Percentiles rank a stretch among this genome's conserved stretches.
phyloP scores from a whole-genome alignment of 2,797 vertebrate genomes.

The Benthosema pterotum region DNA sequence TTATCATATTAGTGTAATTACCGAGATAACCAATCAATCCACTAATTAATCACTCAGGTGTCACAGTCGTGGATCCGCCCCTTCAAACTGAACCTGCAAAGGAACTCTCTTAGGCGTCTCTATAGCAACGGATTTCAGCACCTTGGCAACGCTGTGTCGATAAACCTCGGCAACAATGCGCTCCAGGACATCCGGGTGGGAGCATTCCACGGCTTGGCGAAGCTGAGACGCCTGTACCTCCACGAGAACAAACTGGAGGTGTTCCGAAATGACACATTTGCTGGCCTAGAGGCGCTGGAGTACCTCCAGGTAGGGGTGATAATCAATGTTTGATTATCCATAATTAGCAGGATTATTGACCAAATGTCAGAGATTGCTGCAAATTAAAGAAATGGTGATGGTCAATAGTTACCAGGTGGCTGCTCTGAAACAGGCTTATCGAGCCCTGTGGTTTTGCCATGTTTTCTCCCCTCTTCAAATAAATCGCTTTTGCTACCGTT shows the following conservation, averaged over 20 bases:
- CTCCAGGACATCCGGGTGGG: conserved; percentile 98
- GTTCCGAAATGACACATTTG: conserved; percentile 96
- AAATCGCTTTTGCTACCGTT: conserved; percentile 7
- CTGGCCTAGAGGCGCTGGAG: conserved; percentile 96
- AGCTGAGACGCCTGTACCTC: conserved; percentile 94
- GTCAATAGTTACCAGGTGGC: conserved; percentile 26
- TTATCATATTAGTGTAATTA: conserved; percentile 72
- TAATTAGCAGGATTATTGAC: conserved; percentile 44
- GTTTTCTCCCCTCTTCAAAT: conserved; percentile 11
- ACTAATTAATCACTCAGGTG: conserved; percentile 75
- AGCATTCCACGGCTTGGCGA: conserved; percentile 93
- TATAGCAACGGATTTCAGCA: conserved; percentile 99
- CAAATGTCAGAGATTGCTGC: conserved; percentile 34
- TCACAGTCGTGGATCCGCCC: conserved; percentile 89
- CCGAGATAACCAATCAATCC: conserved; percentile 66
- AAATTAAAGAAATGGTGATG: conserved; percentile 29
- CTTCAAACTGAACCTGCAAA: conserved; percentile 98
- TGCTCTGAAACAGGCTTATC: conserved; percentile 23
- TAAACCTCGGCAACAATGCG: conserved; percentile 99
- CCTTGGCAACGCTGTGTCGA: conserved; percentile 97
- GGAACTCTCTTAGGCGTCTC: conserved; percentile 97
- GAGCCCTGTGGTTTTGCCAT: conserved; percentile 8
- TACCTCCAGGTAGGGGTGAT: conserved; percentile 89
- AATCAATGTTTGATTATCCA: conserved; percentile 27
- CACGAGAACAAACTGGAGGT: conserved; percentile 99